Conservation (phyloP, 2,888 invertebrate genomes). For the Synanthedon myopaeformis region DNA sequence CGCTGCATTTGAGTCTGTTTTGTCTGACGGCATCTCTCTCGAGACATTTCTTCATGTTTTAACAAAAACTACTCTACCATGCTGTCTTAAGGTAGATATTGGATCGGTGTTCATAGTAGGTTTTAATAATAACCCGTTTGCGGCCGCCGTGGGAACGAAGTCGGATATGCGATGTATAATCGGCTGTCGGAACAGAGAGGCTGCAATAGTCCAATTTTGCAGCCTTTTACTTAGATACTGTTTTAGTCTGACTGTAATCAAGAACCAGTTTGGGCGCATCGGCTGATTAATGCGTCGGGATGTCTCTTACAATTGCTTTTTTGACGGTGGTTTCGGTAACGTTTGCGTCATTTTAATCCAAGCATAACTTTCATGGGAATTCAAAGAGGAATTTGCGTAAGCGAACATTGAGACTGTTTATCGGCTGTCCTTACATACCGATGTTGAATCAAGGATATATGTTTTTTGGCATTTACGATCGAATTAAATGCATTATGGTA, state of each 20-base stretch:
- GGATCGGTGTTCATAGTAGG: slow-evolving; percentile 30
- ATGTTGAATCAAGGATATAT: background rate
- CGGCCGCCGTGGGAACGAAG: slow-evolving; percentile 65
- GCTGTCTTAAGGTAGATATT: slow-evolving; percentile 26
- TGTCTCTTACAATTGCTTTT: slow-evolving; percentile 9
- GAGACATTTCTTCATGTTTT: slow-evolving; percentile 23
- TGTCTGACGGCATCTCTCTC: slow-evolving; percentile 26
- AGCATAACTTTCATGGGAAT: background rate
- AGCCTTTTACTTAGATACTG: slow-evolving; percentile 66
- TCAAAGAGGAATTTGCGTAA: background rate
- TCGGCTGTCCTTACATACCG: background rate
- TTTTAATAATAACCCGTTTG: slow-evolving; percentile 70
- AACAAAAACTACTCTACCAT: slow-evolving; percentile 25
- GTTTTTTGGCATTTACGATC: background rate
- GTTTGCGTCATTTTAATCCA: background rate
- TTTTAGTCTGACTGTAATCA: slow-evolving; percentile 42
- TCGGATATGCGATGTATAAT: slow-evolving; percentile 68
- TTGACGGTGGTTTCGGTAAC: background rate
- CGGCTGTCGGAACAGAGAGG: slow-evolving; percentile 59
- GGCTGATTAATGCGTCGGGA: slow-evolving; percentile 14
- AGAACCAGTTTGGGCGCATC: slow-evolving; percentile 38
- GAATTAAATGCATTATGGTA: background rate
- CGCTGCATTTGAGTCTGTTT: slow-evolving; percentile 36
- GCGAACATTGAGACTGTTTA: background rate
- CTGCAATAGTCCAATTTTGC: slow-evolving; percentile 70